Evolutionary conservation across 2,888 invertebrate species (phyloP).

Genomic region (Microctonus hyperodae): DNA sequence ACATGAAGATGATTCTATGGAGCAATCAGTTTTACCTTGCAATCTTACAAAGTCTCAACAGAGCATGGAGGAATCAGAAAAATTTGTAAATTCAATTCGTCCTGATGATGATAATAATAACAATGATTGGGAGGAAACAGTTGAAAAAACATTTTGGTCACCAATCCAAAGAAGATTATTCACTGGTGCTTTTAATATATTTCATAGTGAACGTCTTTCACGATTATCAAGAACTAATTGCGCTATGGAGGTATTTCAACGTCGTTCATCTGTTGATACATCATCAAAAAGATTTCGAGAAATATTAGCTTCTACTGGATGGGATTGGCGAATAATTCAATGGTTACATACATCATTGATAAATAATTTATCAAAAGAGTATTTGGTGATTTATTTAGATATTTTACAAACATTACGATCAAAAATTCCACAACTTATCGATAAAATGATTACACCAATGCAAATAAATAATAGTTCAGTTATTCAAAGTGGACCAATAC

Average conservation of each 20-base stretch:
- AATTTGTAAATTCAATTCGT: conserved; percentile 70
- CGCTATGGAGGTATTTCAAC: conserved; percentile 73
- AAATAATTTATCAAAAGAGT: conserved; percentile 71
- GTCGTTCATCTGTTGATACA: conserved; percentile 75
- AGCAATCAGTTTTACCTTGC: conserved; percentile 58
- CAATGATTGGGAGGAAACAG: conserved; percentile 74
- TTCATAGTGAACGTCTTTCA: conserved; percentile 73
- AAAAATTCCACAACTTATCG: conserved; percentile 76
- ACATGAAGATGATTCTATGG: conserved; percentile 32
- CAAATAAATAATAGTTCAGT: conserved; percentile 63
- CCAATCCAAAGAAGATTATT: conserved; percentile 72
- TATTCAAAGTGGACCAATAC: conserved; percentile 64
- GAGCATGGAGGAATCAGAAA: conserved; percentile 77
- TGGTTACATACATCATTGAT: conserved; percentile 80
- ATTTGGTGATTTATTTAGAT: conserved; percentile 78
- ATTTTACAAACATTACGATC: conserved; percentile 75
- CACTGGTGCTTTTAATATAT: conserved; percentile 70
- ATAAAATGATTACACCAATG: conserved; percentile 71
- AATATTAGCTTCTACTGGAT: conserved; percentile 73
- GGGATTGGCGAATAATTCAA: conserved; percentile 76
- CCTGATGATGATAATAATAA: conserved; percentile 65
- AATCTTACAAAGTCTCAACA: conserved; percentile 69
- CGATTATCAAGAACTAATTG: conserved; percentile 70
- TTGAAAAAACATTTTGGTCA: conserved; percentile 71
- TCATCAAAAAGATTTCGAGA: conserved; percentile 73